These are phyloP conservation scores for Barypeithes pellucidus DNA, from an alignment of 2,888 invertebrate species.

Conservation along the genomic window DNA sequence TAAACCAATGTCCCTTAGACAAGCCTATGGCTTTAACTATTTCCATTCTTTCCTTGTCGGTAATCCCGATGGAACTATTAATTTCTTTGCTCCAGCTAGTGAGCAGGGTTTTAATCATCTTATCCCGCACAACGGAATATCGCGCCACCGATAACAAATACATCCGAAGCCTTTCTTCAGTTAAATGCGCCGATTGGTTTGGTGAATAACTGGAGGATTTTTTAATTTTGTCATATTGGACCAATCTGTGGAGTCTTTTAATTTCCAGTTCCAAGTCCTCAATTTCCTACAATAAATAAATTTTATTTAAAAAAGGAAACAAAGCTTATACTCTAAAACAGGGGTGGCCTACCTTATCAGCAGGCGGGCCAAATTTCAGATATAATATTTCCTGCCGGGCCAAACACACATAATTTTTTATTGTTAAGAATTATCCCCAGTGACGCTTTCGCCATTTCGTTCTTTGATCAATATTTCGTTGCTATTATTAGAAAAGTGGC, in stretches of 20 bases:
- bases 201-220: conserved; percentile 20
- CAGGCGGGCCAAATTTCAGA: too few relatives aligned
- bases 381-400: too few relatives aligned
- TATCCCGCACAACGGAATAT: conserved; percentile 23
- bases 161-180: neutral
- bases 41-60: conserved; percentile 62
- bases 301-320: too few relatives aligned
- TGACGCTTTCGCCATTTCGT: too few relatives aligned
- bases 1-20: conserved; percentile 79
- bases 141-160: conserved; percentile 58
- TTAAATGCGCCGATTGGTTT: neutral
- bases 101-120: conserved; percentile 31
- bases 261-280: conserved; percentile 63
- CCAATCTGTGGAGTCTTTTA: conserved; percentile 62
- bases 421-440: too few relatives aligned
- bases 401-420: too few relatives aligned
- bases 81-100: conserved; percentile 27
- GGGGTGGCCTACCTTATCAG: too few relatives aligned
- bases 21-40: conserved; percentile 75
- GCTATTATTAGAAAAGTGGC: too few relatives aligned
- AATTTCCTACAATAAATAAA: conserved; percentile 53
- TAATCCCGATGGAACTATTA: conserved; percentile 29
- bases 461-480: too few relatives aligned
- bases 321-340: too few relatives aligned
- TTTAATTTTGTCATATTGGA: conserved; percentile 57